Percentiles rank a stretch among this genome's conserved stretches.
Conservation (phyloP, 2,888 invertebrate genomes). For the Leptopterna dolabrata region DNA sequence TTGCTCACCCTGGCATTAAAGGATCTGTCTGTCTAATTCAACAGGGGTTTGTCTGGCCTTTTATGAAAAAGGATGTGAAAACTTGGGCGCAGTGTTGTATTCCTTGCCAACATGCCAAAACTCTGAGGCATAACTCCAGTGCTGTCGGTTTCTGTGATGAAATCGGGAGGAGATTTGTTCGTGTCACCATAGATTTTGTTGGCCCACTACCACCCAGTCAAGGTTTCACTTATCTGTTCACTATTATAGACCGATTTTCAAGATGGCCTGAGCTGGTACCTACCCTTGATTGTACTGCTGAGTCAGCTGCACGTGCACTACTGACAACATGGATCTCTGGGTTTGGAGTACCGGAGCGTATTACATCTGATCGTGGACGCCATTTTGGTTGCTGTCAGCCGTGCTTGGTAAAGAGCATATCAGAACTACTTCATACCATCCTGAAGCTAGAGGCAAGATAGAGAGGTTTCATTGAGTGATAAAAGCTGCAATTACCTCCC, state of each 20-base stretch:
- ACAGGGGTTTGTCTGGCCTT: conserved; percentile 66
- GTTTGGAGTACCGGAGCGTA: conserved; percentile 62
- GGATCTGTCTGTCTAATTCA: conserved; percentile 64
- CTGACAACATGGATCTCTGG: conserved; percentile 64
- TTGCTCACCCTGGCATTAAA: conserved; percentile 63
- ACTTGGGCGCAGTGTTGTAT: conserved; percentile 64
- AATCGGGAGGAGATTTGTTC: conserved; percentile 64
- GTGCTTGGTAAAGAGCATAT: not conserved
- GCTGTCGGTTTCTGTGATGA: conserved; percentile 62
- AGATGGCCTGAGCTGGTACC: conserved; percentile 67
- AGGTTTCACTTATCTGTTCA: conserved; percentile 64
- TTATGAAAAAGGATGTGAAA: conserved; percentile 64
- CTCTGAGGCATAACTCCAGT: not conserved
- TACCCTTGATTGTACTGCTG: conserved; percentile 65
- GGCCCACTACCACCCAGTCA: conserved; percentile 16
- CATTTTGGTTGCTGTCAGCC: conserved; percentile 53
- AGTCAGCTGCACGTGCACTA: conserved; percentile 65
- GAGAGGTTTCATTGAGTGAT: conserved; percentile 67
- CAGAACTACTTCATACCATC: conserved; percentile 48
- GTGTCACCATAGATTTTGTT: too few relatives aligned
- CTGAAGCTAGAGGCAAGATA: conserved; percentile 66
- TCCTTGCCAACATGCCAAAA: conserved; percentile 55
- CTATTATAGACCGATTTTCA: conserved; percentile 65
- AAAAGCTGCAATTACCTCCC: conserved; percentile 65
- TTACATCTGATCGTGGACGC: conserved; percentile 66